Evolutionary conservation across 2,797 vertebrate genomes (phyloP).

Genomic region (Spizella passerina): DNA sequence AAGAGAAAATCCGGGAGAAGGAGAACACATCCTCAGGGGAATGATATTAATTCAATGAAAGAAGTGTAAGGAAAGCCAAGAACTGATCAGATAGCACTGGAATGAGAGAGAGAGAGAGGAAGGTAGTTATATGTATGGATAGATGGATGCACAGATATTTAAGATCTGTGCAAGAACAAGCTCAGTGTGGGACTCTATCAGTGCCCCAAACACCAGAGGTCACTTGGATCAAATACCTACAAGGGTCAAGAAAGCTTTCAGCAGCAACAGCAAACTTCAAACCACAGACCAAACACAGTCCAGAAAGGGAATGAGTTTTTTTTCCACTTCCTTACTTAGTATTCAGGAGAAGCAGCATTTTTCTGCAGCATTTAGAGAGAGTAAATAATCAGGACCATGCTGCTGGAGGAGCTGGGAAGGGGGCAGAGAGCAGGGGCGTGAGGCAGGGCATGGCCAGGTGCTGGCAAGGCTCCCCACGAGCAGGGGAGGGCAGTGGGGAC

Average conservation of each 20-base stretch:
- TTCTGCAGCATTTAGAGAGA: conserved; percentile 8
- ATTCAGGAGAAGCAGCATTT: conserved; percentile 33
- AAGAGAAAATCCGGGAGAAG: background rate
- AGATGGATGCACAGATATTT: background rate
- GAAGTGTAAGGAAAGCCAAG: conserved; percentile 11
- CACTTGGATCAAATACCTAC: background rate
- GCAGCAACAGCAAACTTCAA: background rate
- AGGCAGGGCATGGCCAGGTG: background rate
- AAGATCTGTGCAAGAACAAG: background rate
- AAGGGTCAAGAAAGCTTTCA: background rate
- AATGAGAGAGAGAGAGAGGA: background rate
- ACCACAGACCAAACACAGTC: background rate
- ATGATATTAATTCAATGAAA: background rate
- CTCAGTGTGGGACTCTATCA: background rate
- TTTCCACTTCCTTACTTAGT: background rate
- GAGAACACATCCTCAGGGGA: background rate
- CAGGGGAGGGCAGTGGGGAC: background rate
- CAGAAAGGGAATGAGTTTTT: background rate
- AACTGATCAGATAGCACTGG: background rate
- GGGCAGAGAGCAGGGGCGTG: conserved; percentile 10
- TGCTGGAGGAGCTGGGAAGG: conserved; percentile 21
- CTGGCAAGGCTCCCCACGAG: background rate
- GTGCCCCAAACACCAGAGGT: background rate
- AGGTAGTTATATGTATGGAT: background rate
- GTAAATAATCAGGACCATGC: conserved; percentile 12